Evolutionary conservation across 2,888 invertebrate species (phyloP).

Genomic region (Caenorhabditis plicata): DNA sequence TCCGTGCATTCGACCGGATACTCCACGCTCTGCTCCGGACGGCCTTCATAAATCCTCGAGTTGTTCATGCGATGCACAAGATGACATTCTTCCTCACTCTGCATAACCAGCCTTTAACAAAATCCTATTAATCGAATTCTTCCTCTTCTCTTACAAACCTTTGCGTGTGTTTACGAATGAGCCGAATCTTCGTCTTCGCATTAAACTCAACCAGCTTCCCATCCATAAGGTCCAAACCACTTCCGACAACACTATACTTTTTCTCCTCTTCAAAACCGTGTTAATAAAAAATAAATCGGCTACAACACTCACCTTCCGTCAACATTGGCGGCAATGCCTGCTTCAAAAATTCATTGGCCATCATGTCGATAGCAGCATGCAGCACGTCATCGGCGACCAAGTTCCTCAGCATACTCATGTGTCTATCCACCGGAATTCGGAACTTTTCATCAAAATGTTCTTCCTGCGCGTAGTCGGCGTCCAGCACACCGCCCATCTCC

Average conservation of each 20-base stretch:
- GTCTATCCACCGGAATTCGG: slow-evolving; percentile 38
- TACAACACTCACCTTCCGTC: slow-evolving; percentile 30
- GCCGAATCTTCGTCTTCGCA: slow-evolving; percentile 39
- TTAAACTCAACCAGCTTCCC: slow-evolving; percentile 32
- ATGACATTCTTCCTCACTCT: slow-evolving; percentile 47
- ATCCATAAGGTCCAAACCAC: slow-evolving; percentile 19
- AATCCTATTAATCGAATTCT: neutral
- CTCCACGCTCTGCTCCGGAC: slow-evolving; percentile 46
- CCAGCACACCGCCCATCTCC: slow-evolving; percentile 52
- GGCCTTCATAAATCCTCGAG: slow-evolving; percentile 50
- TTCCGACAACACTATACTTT: slow-evolving; percentile 28
- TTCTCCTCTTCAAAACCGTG: slow-evolving; percentile 22
- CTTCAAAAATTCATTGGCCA: slow-evolving; percentile 81
- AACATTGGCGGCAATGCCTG: slow-evolving; percentile 82
- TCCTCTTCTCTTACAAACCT: slow-evolving; percentile 22
- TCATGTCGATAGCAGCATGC: slow-evolving; percentile 83
- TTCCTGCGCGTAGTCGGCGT: slow-evolving; percentile 42
- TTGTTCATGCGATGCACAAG: slow-evolving; percentile 59
- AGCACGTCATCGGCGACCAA: slow-evolving; percentile 68
- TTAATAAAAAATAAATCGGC: neutral
- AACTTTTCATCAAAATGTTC: slow-evolving; percentile 48
- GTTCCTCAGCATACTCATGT: slow-evolving; percentile 38
- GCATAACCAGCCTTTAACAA: slow-evolving; percentile 51
- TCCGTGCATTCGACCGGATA: slow-evolving; percentile 32
- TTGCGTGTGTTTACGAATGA: slow-evolving; percentile 58